Percentiles rank a stretch among this genome's conserved stretches.
Evolutionary conservation across 2,888 invertebrate species (phyloP).

Genomic region (Adela reaumurella): DNA sequence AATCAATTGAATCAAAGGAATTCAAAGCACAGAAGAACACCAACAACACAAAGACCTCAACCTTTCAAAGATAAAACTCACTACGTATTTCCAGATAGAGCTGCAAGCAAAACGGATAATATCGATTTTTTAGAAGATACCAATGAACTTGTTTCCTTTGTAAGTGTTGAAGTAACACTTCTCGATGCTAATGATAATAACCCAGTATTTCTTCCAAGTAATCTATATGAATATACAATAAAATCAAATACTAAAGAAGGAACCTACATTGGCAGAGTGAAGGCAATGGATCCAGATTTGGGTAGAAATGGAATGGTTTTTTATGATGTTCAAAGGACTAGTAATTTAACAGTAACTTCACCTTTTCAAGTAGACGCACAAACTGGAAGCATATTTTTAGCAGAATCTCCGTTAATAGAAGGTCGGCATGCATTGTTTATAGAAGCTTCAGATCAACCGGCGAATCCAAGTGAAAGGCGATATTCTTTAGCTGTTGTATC

Average conservation of each 20-base stretch:
- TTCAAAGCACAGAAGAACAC: slow-evolving; percentile 36
- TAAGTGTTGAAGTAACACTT: slow-evolving; percentile 76
- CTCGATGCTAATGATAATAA: slow-evolving; percentile 90
- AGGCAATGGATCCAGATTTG: slow-evolving; percentile 78
- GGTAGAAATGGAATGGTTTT: slow-evolving; percentile 69
- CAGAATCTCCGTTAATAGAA: slow-evolving; percentile 61
- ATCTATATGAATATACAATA: slow-evolving; percentile 75
- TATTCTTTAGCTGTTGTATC: slow-evolving; percentile 83
- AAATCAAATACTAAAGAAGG: slow-evolving; percentile 66
- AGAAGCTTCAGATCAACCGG: slow-evolving; percentile 80
- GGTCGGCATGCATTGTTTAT: slow-evolving; percentile 78
- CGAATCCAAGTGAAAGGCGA: slow-evolving; percentile 78
- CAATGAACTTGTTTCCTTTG: slow-evolving; percentile 48
- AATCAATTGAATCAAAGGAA: slow-evolving; percentile 35
- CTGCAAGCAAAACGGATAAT: slow-evolving; percentile 36
- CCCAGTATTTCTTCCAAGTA: slow-evolving; percentile 79
- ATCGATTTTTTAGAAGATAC: slow-evolving; percentile 38
- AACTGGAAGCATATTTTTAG: slow-evolving; percentile 65
- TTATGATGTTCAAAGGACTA: slow-evolving; percentile 69
- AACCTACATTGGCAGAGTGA: slow-evolving; percentile 72
- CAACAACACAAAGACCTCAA: slow-evolving; percentile 21
- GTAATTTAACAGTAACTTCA: slow-evolving; percentile 59
- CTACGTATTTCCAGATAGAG: slow-evolving; percentile 45
- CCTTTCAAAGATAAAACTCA: slow-evolving; percentile 36
- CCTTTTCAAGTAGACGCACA: slow-evolving; percentile 71